Evolutionary conservation across 2,113 vertebrate genomes (phyloP), one percentile per base, ranked within the genome.

Genomic region (Raja brachyura): DNA sequence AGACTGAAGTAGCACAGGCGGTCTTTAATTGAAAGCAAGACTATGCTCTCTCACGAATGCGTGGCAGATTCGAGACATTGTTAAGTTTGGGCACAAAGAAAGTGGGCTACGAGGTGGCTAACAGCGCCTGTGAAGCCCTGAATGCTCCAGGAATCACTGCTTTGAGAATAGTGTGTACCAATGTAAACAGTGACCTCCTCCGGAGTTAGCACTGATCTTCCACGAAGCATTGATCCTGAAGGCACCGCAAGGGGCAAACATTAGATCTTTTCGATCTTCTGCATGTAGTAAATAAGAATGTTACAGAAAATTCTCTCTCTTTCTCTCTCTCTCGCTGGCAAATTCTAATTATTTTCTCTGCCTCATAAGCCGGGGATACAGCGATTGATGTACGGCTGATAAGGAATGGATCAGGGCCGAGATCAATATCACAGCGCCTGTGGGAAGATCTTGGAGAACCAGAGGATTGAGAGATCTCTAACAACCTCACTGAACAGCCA

Each of bases 311-410:
- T 86, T 48, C 39, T 48, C 39, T 48, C 39, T 48, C 39, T 48
- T 3, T 48, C 39, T 48, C 39, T 85, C 54, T 59, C 83, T 63
- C 56, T 63, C 56, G 56, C 56, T n/a, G 16, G 83, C 83, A 63
- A 63, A 86, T 13, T 63, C 83, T 63, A 86, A 86, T 86, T 86
- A 61, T 61, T 86, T 86, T 86, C 56, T 61, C 83, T 63, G 83
- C 11, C 28, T 63, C 83, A 86, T 86, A 61, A 86, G 56, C 83
- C 25, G 61, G 59, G 56, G 56, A 63, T 59, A n/a, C 28, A 61
- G 56, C 83, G 14, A 86, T 63, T 86, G 83, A 63, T 86, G n/a
- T 86, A 48, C 28, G 63, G 11, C 28, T 61, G 56, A 22, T n/a
- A 63, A 16, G 25, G 83, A 63, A 61, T 31, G 28, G 28, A 86